Conservation (phyloP, 64 coral and sea anemone species). For the Cladopsammia gracilis region DNA sequence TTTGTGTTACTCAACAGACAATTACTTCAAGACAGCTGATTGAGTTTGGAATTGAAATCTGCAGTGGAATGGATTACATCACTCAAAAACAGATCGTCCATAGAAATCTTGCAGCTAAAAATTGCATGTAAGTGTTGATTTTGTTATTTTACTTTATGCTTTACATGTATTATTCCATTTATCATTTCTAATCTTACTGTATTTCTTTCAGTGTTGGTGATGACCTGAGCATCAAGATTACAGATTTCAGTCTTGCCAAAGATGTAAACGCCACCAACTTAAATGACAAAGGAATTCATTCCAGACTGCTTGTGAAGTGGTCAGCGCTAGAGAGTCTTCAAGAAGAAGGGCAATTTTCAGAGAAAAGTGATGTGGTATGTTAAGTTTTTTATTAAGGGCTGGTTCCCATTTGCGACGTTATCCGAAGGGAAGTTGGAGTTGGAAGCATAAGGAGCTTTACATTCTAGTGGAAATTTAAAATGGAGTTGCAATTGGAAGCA, state of each 20-base stretch:
- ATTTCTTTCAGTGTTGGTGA: constrained; percentile 38
- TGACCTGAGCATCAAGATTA: constrained; percentile 44
- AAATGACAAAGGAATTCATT: constrained; percentile 33
- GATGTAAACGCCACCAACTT: constrained; percentile 10
- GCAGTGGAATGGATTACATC: constrained; percentile 60
- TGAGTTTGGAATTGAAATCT: constrained; percentile 38
- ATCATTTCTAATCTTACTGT: too few species aligned
- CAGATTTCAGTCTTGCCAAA: constrained; percentile 34
- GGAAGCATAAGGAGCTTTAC: too few species aligned
- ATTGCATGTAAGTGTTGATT: constrained; percentile 64
- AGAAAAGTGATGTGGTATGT: constrained; percentile 79
- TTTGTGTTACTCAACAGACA: not conserved
- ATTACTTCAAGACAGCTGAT: constrained; percentile 19
- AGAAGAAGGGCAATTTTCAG: constrained; percentile 36
- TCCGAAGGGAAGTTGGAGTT: too few species aligned
- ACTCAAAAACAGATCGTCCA: constrained; percentile 38
- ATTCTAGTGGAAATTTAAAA: too few species aligned
- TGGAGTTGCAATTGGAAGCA: too few species aligned
- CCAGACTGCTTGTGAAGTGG: constrained; percentile 43
- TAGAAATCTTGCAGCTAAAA: constrained; percentile 56
- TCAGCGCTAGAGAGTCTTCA: constrained; percentile 50
- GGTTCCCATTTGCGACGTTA: not conserved
- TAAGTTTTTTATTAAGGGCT: not conserved
- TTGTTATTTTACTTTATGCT: not conserved
- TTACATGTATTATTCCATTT: not conserved